Base-by-base conservation (phyloP, 30 jellyfish, hydroid and myxozoan genomes). In the Aurelia coerulea region DNA sequence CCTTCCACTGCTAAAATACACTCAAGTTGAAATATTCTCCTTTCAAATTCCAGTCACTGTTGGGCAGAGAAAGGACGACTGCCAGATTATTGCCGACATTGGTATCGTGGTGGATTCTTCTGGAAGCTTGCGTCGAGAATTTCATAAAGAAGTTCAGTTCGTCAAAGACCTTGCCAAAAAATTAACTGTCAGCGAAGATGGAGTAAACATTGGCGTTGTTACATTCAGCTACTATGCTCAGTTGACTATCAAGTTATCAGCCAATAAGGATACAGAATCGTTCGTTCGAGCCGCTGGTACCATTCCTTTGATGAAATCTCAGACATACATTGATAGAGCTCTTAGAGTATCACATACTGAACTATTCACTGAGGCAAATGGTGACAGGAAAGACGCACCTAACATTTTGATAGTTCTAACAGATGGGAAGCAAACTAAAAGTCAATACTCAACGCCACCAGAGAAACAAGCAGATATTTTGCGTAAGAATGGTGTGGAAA, bases 61-160 rank as follows among this genome's bases (percentile, higher is more conserved):
- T 62, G 80, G 67, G 10, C 78, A 70, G 60, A 85, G n/a, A 50
- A 17, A 23, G 68, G 32, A 46, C 17, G 59, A 51, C n/a, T 88
- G 96, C 72, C 59, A 15, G 34, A 78, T 76, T 4, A 73, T 72
- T 50, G 96, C 91, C 15, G 96, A 88, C 76, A 78, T 88, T 70
- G 96, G 96, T 68, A 78, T 88, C 8, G 54, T 88, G 6, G 91
- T 88, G 18, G 96, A 88, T 53, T 88, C 96, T 3, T 88, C 96
- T 54, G 96, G 96, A 17, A 88, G 96, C 49, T 46, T 88, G 79
- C 50, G 78, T 29, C 31, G 66, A 18, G 91, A 88, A 63, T 88
- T 88, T 76, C 77, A 65, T 29, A 88, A 88, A 49, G 91, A 78
- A 34, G 32, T 65, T 18, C 73, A 69, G 14, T 88, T 88, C 31